phyloP scores from a whole-genome alignment of 2,888 invertebrate genomes.

The Smittia sp. region DNA sequence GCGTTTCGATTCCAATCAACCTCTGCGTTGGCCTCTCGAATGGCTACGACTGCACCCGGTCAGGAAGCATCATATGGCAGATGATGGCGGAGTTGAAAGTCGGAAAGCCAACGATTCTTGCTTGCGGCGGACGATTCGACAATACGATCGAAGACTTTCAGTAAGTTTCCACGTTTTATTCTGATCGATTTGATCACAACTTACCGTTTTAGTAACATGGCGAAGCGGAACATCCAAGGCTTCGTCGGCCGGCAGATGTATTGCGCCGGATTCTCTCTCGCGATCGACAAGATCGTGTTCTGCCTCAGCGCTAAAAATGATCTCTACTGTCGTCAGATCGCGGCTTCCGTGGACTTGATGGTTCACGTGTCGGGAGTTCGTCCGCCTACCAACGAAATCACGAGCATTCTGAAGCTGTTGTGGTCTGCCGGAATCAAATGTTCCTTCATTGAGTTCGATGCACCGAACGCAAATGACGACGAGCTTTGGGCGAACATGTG shows the following conservation, averaged over 20 bases:
- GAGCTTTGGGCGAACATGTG: conserved; percentile 58
- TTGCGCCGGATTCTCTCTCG: conserved; percentile 82
- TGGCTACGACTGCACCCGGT: conserved; percentile 57
- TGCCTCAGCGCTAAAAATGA: conserved; percentile 58
- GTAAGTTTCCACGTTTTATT: conserved; percentile 49
- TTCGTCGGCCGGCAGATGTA: conserved; percentile 49
- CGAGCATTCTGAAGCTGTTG: conserved; percentile 59
- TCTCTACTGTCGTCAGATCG: conserved; percentile 53
- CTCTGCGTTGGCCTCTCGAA: conserved; percentile 54
- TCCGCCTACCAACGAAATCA: conserved; percentile 57
- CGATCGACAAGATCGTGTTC: conserved; percentile 72
- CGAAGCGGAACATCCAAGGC: conserved; percentile 50
- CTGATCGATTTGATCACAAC: background rate
- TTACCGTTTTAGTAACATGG: conserved; percentile 48
- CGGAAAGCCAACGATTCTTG: conserved; percentile 60
- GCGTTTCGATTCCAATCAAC: conserved; percentile 66
- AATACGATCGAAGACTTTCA: conserved; percentile 71
- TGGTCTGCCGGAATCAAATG: conserved; percentile 71
- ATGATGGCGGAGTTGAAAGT: conserved; percentile 53
- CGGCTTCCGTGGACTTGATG: conserved; percentile 56
- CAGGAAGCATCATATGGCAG: conserved; percentile 63
- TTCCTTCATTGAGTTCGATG: conserved; percentile 58
- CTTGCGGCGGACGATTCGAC: conserved; percentile 89
- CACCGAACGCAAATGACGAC: conserved; percentile 62
- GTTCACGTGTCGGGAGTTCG: conserved; percentile 65